A percentile compares a stretch with the other conserved stretches of the same genome.
Evolutionary conservation across 2,113 vertebrate species (phyloP).

Genomic region (Phalacrocorax carbo): DNA sequence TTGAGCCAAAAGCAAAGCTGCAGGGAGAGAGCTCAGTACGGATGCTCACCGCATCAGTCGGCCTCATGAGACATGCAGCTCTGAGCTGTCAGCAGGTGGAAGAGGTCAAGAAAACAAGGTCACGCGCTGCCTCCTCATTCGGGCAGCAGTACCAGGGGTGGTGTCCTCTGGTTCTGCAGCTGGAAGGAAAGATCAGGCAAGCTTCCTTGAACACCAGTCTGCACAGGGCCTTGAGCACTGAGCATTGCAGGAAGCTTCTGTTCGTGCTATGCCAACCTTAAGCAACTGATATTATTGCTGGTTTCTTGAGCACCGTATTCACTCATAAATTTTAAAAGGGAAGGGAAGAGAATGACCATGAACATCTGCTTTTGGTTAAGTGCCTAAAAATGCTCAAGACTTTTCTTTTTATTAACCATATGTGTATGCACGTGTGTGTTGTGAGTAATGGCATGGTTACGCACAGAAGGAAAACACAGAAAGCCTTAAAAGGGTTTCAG

Average conservation of each 20-base stretch:
- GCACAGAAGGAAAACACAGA: background rate
- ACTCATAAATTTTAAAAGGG: background rate
- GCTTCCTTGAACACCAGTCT: background rate
- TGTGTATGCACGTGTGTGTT: fast-evolving
- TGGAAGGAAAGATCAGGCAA: constrained; percentile 7
- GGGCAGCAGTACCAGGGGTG: background rate
- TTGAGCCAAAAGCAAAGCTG: background rate
- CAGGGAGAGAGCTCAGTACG: background rate
- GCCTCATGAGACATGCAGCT: background rate
- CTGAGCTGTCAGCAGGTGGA: background rate
- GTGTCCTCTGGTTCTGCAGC: background rate
- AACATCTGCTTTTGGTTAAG: constrained; percentile 23
- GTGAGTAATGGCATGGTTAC: background rate
- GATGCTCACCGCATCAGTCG: fast-evolving
- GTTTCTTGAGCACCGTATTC: background rate
- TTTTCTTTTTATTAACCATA: background rate
- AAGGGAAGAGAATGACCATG: background rate
- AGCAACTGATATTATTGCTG: background rate
- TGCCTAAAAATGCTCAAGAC: background rate
- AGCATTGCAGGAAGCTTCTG: background rate
- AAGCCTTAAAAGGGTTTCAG: background rate
- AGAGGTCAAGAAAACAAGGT: background rate
- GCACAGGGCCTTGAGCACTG: background rate
- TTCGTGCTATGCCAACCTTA: background rate
- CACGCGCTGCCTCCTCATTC: fast-evolving